phyloP scores from a whole-genome alignment of 2,888 invertebrate genomes.

The Leptopterna dolabrata region DNA sequence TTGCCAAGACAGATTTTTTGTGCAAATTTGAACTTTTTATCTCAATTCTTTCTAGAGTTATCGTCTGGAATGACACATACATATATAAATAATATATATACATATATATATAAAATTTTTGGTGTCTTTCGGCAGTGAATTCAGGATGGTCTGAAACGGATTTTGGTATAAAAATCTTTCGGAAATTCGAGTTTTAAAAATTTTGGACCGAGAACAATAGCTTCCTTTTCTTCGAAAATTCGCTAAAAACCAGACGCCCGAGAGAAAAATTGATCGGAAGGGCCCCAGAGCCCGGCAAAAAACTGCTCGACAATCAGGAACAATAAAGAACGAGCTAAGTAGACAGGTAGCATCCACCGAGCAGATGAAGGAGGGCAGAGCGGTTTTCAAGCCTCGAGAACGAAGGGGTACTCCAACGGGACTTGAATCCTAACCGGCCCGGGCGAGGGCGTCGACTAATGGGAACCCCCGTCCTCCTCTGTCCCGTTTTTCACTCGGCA shows the following conservation, averaged over 20 bases:
- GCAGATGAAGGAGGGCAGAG: neutral
- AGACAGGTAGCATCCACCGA: constrained; percentile 14
- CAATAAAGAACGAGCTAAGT: constrained; percentile 28
- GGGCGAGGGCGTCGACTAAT: neutral
- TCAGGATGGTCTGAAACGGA: too few species aligned
- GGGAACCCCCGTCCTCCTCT: neutral
- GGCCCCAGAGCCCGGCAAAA: neutral
- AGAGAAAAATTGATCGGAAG: neutral
- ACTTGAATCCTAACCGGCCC: neutral
- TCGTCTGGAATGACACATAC: too few species aligned
- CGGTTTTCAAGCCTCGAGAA: neutral
- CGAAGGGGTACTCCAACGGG: constrained; percentile 1
- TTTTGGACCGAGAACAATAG: too few species aligned
- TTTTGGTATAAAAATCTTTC: too few species aligned
- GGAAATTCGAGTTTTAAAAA: too few species aligned
- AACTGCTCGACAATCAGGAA: constrained; percentile 9
- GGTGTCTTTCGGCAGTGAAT: too few species aligned
- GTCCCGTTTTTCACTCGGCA: neutral
- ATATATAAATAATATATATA: too few species aligned
- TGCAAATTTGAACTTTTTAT: too few species aligned
- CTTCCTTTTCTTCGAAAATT: too few species aligned
- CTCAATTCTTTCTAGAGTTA: too few species aligned
- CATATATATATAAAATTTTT: too few species aligned
- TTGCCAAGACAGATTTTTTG: too few species aligned
- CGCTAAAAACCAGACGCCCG: neutral